These are phyloP conservation scores for Malurus leucopterus DNA, from an alignment of 2,797 vertebrate genomes.

Conservation along the genomic window DNA sequence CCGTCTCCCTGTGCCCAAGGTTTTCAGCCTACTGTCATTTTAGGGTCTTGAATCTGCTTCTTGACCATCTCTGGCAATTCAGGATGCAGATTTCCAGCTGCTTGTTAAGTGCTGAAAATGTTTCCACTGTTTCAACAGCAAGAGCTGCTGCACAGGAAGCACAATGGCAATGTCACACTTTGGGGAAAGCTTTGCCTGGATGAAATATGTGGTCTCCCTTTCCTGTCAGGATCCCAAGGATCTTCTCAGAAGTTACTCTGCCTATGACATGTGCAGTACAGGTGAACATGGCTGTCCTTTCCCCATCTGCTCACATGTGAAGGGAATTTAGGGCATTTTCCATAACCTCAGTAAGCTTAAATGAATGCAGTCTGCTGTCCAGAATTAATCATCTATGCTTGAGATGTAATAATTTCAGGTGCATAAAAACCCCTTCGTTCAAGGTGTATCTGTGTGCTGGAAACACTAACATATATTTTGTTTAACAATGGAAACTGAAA, in stretches of 20 bases:
- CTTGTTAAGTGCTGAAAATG: not conserved
- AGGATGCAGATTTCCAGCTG: not conserved
- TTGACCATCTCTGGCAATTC: not conserved
- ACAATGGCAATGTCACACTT: no score
- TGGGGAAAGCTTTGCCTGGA: not conserved
- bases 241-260: not conserved
- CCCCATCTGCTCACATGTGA: not conserved
- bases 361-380: not conserved
- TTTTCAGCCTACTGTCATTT: not conserved
- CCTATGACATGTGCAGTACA: not conserved
- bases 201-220: not conserved
- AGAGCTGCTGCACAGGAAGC: not conserved
- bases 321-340: not conserved
- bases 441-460: not conserved
- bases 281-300: not conserved
- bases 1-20: not conserved
- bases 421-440: not conserved
- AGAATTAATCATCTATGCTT: not conserved
- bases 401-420: not conserved
- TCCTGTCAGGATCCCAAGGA: not conserved
- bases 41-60: accelerated
- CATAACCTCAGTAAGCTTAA: not conserved
- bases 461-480: not conserved
- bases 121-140: not conserved
- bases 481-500: not conserved